These are phyloP conservation scores for Eledona agricola DNA, from an alignment of 2,888 invertebrate genomes.

Conservation along the genomic window DNA sequence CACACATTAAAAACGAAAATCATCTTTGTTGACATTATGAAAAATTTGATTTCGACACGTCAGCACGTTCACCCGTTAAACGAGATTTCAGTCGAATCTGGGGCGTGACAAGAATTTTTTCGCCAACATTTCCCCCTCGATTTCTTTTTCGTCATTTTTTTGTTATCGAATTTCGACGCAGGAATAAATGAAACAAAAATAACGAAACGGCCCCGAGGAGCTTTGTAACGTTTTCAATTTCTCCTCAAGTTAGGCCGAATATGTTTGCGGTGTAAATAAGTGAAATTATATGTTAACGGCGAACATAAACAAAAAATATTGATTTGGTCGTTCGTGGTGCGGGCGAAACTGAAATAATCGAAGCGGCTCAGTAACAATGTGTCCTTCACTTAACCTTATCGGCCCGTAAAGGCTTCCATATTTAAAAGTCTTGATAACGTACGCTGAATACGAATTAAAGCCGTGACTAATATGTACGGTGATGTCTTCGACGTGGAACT, in stretches of 20 bases:
- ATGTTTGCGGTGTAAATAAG: too few species aligned
- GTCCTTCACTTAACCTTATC: slow-evolving; percentile 30
- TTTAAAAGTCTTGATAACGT: slow-evolving; percentile 30
- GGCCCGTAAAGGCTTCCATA: slow-evolving; percentile 20
- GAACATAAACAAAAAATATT: too few species aligned
- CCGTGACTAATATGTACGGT: slow-evolving; percentile 29
- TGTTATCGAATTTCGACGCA: slow-evolving; percentile 5
- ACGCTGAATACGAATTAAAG: slow-evolving; percentile 26
- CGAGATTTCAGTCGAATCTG: slow-evolving; percentile 29
- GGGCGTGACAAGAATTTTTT: slow-evolving; percentile 28
- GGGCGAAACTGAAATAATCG: too few species aligned
- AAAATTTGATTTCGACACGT: slow-evolving; percentile 16
- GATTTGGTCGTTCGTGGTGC: too few species aligned
- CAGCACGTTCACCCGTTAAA: slow-evolving; percentile 27
- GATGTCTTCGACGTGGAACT: too few species aligned
- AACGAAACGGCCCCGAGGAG: too few species aligned
- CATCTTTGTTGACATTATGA: slow-evolving; percentile 14
- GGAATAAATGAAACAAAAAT: slow-evolving; percentile 11
- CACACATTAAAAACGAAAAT: too few species aligned
- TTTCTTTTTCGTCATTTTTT: slow-evolving; percentile 26
- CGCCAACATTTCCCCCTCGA: slow-evolving; percentile 20
- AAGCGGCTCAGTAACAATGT: slow-evolving; percentile 14
- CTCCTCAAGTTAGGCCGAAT: too few species aligned
- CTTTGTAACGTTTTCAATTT: too few species aligned
- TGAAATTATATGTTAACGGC: too few species aligned